phyloP scores from a whole-genome alignment of 2,113 vertebrate species.

The Gobius niger region DNA sequence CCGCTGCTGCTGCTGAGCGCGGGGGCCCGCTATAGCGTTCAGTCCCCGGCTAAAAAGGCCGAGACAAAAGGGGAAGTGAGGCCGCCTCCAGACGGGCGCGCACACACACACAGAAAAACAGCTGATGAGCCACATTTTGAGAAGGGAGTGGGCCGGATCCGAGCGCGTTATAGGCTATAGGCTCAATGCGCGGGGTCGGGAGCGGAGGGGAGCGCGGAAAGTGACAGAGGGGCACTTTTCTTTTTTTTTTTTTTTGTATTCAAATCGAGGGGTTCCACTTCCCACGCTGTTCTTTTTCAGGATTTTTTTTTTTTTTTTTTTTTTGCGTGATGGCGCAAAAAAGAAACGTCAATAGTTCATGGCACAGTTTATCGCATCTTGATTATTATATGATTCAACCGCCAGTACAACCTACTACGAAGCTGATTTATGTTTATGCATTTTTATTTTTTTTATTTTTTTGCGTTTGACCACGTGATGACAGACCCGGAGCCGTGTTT shows the following conservation, averaged over 20 bases:
- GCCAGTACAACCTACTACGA: too few species aligned
- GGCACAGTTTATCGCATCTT: too few species aligned
- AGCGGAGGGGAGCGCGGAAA: not conserved
- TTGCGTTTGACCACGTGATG: too few species aligned
- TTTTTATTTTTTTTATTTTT: too few species aligned
- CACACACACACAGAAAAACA: conserved; percentile 50
- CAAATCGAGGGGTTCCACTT: not conserved
- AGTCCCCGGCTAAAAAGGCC: conserved; percentile 69
- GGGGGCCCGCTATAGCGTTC: conserved; percentile 55
- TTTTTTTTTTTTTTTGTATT: not conserved
- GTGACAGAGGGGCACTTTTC: conserved; percentile 1
- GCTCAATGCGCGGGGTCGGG: too few species aligned
- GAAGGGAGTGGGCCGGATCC: conserved; percentile 25
- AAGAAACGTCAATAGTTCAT: too few species aligned
- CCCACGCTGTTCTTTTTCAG: not conserved
- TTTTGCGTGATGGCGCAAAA: too few species aligned
- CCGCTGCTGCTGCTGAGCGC: conserved; percentile 50
- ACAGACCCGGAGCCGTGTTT: too few species aligned
- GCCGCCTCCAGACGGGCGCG: conserved; percentile 60
- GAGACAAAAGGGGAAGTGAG: conserved; percentile 76
- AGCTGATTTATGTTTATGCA: too few species aligned
- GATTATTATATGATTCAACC: too few species aligned
- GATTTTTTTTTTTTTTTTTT: too few species aligned
- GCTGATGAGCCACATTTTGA: conserved; percentile 73
- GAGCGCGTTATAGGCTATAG: not conserved